Base-by-base conservation (phyloP, 2,797 vertebrate species). In the Smutsia gigantea region DNA sequence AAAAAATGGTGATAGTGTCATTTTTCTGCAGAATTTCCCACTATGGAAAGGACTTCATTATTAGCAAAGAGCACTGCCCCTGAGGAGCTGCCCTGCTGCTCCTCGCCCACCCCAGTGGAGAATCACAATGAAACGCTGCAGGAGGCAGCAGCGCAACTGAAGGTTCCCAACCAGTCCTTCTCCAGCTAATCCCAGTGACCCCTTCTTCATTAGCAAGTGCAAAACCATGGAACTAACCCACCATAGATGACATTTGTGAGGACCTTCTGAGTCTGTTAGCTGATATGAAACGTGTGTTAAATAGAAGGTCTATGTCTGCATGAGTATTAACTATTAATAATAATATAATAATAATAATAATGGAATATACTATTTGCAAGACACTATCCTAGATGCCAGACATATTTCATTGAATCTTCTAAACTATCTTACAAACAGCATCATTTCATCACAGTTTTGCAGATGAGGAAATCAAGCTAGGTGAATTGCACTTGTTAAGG, bases 11-110 rank as follows among this genome's bases (percentile, higher is more conserved):
- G 61, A 87, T 63, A 34, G 84, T 29, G 87, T 95, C 19, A 79
- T 86, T 94, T 96, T 83, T 75, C 53, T 95, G 64, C 46, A 39
- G 69, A 66, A 69, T 89, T 94, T 90, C 42, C 51, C 81, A 69
- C 42, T 88, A 27, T 72, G 57, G 34, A 68, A 95, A 93, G 42
- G 64, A 84, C 72, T 79, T 82, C 4, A 29, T 94, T 86, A 66
- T 75, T 29, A 63, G 23, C 39, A 87, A 64, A 93, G n/a, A 59
- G 21, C 49, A 13, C 63, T 66, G 69, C 25, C 63, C 15, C 7
- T 55, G n/a, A 59, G 55, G 37, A 51, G 27, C 18, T 90, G 66
- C 68, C 71, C 51, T 64, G 78, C 29, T 64, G 29, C 57, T 64
- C 63, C 53, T 87, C 18, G 4, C 23, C 39, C 12, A 37, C 5